These are phyloP conservation scores for Sciurus vulgaris DNA, from an alignment of 2,797 vertebrate species.

Conservation along the genomic window DNA sequence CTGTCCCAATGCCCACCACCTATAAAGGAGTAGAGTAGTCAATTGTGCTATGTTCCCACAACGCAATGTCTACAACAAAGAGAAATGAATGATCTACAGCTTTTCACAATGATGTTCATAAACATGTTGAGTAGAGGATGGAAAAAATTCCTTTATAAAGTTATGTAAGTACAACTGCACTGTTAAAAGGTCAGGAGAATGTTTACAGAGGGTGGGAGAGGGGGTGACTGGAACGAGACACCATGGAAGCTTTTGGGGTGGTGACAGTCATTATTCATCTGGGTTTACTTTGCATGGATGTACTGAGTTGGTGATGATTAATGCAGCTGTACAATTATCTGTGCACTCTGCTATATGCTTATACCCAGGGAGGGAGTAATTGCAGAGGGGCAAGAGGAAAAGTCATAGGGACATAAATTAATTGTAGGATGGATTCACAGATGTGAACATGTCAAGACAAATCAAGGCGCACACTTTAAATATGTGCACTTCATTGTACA, in stretches of 20 bases:
- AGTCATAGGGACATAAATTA: slow-evolving; percentile 7
- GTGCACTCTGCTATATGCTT: neutral
- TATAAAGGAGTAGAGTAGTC: neutral
- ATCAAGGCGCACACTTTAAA: neutral
- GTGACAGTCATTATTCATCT: neutral
- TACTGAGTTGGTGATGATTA: neutral
- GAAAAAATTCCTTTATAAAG: neutral
- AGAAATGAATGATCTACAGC: neutral
- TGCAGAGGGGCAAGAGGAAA: neutral
- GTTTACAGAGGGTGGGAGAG: neutral
- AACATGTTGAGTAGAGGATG: neutral
- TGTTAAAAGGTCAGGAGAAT: neutral
- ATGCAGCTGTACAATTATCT: neutral
- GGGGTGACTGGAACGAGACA: neutral
- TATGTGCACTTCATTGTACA: neutral
- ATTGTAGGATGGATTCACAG: neutral
- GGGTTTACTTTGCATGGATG: neutral
- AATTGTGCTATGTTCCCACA: neutral
- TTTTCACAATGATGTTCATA: neutral
- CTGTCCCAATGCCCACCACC: neutral
- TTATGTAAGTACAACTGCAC: neutral
- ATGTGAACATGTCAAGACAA: neutral
- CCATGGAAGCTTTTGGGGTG: neutral
- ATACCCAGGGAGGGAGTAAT: neutral
- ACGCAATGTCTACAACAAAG: neutral